phyloP scores from a whole-genome alignment of 30 jellyfish, hydroid and myxozoan species.

The Rhopilema esculentum region DNA sequence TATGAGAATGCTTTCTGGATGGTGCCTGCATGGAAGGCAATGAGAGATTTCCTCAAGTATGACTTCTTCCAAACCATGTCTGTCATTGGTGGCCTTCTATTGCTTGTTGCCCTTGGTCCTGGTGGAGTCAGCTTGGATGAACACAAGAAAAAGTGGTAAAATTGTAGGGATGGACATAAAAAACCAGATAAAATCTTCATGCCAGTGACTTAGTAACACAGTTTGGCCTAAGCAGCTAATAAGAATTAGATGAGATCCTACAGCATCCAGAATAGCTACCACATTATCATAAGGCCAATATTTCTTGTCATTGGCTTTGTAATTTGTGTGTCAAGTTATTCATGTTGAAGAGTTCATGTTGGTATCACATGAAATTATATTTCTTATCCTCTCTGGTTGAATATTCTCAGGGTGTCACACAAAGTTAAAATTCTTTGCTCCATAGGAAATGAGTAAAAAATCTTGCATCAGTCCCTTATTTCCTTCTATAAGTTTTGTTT shows the following conservation, averaged over 20 bases:
- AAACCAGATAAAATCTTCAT: not conserved
- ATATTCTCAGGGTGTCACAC: too few relatives aligned
- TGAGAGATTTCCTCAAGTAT: slow-evolving; percentile 97
- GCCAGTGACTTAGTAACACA: not conserved
- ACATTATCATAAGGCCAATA: too few relatives aligned
- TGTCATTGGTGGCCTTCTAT: slow-evolving; percentile 98
- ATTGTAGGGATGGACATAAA: not conserved
- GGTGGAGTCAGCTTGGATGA: slow-evolving; percentile 99
- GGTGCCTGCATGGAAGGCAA: slow-evolving; percentile 97
- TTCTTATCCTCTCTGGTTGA: too few relatives aligned
- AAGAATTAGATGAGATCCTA: not conserved
- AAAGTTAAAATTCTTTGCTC: too few relatives aligned
- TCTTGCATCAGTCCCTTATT: too few relatives aligned
- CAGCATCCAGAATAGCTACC: not conserved
- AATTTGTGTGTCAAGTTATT: too few relatives aligned
- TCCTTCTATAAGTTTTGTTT: too few relatives aligned
- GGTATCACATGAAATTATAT: too few relatives aligned
- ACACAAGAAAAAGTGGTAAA: slow-evolving; percentile 97
- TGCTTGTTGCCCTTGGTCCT: slow-evolving; percentile 99
- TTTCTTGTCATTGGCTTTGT: too few relatives aligned
- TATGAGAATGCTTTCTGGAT: slow-evolving; percentile 99
- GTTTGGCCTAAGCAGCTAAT: not conserved
- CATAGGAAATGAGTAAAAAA: too few relatives aligned
- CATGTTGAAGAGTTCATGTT: too few relatives aligned
- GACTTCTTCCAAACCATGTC: slow-evolving; percentile 99